A percentile compares a stretch with the other conserved stretches of the same genome.
phyloP scores from a whole-genome alignment of 1,140 invertebrate species.

The Dolichoris vasculosae region DNA sequence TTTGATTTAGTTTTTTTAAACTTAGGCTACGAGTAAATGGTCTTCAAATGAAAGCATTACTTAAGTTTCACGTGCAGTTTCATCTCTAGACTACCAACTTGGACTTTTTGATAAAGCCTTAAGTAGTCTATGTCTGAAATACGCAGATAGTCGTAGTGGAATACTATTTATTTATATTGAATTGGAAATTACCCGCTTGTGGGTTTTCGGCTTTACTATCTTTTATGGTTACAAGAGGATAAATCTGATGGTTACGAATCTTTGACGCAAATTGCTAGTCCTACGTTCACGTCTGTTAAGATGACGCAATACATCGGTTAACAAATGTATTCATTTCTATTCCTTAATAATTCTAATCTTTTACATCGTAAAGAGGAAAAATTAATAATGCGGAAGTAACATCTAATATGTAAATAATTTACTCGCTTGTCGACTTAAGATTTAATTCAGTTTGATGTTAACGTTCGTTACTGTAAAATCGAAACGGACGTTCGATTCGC shows the following conservation, averaged over 20 bases:
- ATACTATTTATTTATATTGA: background rate
- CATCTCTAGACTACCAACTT: background rate
- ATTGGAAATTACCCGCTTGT: background rate
- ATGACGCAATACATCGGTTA: too few relatives aligned
- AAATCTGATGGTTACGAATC: background rate
- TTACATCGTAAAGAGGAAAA: background rate
- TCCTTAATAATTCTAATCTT: background rate
- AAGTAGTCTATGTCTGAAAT: background rate
- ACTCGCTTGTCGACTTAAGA: background rate
- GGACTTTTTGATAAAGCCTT: background rate
- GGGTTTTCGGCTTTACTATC: background rate
- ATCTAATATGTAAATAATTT: background rate
- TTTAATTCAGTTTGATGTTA: background rate
- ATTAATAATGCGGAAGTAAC: background rate
- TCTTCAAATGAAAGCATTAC: background rate
- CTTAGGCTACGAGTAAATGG: background rate
- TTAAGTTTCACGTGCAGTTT: background rate
- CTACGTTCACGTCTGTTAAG: too few relatives aligned
- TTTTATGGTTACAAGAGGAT: background rate
- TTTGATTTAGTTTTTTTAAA: background rate
- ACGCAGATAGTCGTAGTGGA: too few relatives aligned
- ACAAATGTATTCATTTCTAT: background rate
- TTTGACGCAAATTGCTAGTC: background rate
- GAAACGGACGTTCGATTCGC: background rate
- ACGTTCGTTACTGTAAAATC: background rate